A percentile compares a stretch with the other conserved stretches of the same genome.
These are phyloP conservation scores for Notocelia uddmanniana DNA, from an alignment of 2,888 invertebrate species.

Conservation along the genomic window DNA sequence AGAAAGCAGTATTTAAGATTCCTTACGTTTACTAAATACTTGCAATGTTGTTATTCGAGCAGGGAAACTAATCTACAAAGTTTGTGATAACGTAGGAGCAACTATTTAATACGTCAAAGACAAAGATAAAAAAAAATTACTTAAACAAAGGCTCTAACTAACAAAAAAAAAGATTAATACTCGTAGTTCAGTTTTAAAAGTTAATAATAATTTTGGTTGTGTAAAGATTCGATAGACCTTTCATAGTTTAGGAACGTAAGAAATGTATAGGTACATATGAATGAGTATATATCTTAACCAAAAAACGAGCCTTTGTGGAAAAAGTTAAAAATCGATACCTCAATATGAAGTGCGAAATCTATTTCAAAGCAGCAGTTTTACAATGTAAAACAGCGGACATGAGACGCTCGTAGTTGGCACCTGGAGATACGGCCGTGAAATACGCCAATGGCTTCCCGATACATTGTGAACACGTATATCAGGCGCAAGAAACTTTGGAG, in stretches of 20 bases:
- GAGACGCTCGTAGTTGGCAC: constrained; percentile 62
- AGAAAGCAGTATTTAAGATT: constrained; percentile 18
- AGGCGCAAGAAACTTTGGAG: constrained; percentile 63
- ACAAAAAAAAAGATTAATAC: not conserved
- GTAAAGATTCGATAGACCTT: not conserved
- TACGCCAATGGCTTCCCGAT: constrained; percentile 74
- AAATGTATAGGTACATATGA: too few species aligned
- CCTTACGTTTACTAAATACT: constrained; percentile 19
- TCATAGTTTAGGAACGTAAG: not conserved
- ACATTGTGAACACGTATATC: constrained; percentile 63
- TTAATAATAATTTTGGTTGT: not conserved
- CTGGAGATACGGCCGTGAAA: constrained; percentile 61
- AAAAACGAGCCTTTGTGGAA: not conserved
- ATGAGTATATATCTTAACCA: not conserved
- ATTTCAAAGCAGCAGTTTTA: constrained; percentile 46
- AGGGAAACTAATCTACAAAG: not conserved
- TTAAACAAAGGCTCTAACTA: not conserved
- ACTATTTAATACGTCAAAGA: not conserved
- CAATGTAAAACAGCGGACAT: constrained; percentile 58
- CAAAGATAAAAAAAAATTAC: not conserved
- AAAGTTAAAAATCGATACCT: constrained; percentile 6
- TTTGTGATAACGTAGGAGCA: not conserved
- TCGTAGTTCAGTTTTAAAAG: too few species aligned
- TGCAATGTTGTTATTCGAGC: not conserved
- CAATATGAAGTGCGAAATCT: constrained; percentile 10